A percentile compares a stretch with the other conserved stretches of the same genome.
phyloP scores from a whole-genome alignment of 2,113 vertebrate genomes.

The Myrmecobius fasciatus region DNA sequence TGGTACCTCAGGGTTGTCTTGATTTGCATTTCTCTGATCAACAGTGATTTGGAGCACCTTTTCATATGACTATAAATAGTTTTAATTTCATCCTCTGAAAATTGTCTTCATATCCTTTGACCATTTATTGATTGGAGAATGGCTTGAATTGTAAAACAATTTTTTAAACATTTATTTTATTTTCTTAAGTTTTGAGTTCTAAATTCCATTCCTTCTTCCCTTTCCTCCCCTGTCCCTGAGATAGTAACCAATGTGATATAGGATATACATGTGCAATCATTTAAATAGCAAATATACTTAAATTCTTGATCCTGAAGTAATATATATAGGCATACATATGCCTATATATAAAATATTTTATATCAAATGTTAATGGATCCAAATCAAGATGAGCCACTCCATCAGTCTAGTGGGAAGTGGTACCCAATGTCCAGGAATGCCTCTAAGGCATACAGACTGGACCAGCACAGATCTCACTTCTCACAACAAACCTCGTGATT shows the following conservation, averaged over 20 bases:
- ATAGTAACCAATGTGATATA: not conserved
- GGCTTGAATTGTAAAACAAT: not conserved
- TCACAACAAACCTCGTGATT: not conserved
- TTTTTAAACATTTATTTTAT: not conserved
- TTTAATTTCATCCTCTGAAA: no score
- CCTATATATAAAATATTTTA: not conserved
- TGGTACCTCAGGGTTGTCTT: no score
- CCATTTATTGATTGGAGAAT: no score
- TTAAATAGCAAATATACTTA: not conserved
- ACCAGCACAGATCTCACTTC: not conserved
- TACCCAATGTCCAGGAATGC: not conserved
- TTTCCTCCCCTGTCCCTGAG: not conserved
- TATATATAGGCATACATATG: not conserved
- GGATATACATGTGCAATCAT: no score
- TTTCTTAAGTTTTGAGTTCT: not conserved
- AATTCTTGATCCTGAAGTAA: not conserved
- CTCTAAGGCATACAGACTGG: not conserved
- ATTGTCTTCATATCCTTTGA: no score
- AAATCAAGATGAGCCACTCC: not conserved
- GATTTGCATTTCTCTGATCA: no score
- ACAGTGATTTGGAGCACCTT: no score
- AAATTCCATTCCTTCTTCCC: not conserved
- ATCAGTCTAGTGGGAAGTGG: not conserved
- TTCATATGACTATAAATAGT: no score
- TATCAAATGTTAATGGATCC: not conserved